Conservation (phyloP, 2,888 invertebrate genomes). For the Achlya flavicornis region DNA sequence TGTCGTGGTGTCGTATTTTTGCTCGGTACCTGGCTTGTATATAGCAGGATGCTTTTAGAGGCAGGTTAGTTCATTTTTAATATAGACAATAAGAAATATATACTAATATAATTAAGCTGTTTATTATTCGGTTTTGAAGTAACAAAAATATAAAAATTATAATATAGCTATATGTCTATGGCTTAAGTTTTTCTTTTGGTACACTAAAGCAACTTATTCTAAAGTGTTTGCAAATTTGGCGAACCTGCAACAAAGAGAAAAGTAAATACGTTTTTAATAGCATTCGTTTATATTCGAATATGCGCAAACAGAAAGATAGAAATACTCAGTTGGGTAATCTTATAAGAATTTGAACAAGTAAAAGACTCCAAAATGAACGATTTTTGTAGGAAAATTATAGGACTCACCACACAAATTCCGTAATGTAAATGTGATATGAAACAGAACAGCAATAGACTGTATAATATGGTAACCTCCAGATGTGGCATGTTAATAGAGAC, state of each 20-base stretch:
- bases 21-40: slow-evolving; percentile 64
- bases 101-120: neutral
- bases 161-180: slow-evolving; percentile 18
- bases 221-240: slow-evolving; percentile 96
- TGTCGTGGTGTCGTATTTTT: slow-evolving; percentile 76
- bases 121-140: slow-evolving; percentile 15
- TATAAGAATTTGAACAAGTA: neutral
- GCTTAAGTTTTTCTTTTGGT: slow-evolving; percentile 59
- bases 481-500: slow-evolving; percentile 78
- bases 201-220: slow-evolving; percentile 91
- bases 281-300: too few species aligned
- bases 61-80: slow-evolving; percentile 57
- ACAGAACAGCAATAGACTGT: slow-evolving; percentile 87
- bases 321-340: neutral
- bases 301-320: neutral
- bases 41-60: slow-evolving; percentile 56
- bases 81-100: slow-evolving; percentile 14
- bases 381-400: too few species aligned
- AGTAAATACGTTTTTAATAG: neutral
- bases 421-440: slow-evolving; percentile 95
- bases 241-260: slow-evolving; percentile 85
- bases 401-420: slow-evolving; percentile 95
- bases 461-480: slow-evolving; percentile 88
- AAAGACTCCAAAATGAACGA: neutral
- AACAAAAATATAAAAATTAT: slow-evolving; percentile 13